A percentile compares a stretch with the other conserved stretches of the same genome.
Evolutionary conservation across 2,113 vertebrate genomes (phyloP).

Genomic region (Phycodurus eques): DNA sequence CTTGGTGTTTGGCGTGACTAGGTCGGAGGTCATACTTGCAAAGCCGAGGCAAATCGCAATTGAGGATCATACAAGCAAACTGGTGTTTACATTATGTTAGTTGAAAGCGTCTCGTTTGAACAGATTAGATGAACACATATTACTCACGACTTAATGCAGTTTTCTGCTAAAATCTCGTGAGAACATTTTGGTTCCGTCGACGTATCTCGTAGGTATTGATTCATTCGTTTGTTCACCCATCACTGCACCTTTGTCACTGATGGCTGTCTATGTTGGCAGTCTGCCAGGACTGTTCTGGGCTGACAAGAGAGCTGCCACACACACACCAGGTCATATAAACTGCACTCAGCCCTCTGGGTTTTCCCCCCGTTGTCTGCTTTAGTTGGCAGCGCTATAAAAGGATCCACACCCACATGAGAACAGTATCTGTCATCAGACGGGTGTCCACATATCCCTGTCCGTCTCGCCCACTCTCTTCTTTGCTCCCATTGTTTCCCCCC

Average conservation of each 20-base stretch:
- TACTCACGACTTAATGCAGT: neutral
- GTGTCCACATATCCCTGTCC: conserved; percentile 42
- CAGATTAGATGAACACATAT: too few relatives aligned
- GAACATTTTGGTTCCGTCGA: neutral
- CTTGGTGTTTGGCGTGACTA: too few relatives aligned
- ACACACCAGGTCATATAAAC: conserved; percentile 51
- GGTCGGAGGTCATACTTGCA: too few relatives aligned
- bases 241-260: conserved; percentile 36
- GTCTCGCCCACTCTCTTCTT: conserved; percentile 40
- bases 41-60: too few relatives aligned
- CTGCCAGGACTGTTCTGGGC: conserved; percentile 47
- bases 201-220: neutral
- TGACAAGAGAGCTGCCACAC: conserved; percentile 19
- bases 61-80: too few relatives aligned
- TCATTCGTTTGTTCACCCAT: conserved; percentile 28
- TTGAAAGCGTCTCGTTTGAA: too few relatives aligned
- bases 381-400: conserved; percentile 62
- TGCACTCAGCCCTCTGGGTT: conserved; percentile 42
- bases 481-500: conserved; percentile 34
- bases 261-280: conserved; percentile 35
- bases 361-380: conserved; percentile 60
- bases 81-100: too few relatives aligned
- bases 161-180: neutral
- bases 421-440: conserved; percentile 59
- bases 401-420: conserved; percentile 61